Conservation (phyloP, 2,113 vertebrate genomes). For the Saguinus midas region DNA sequence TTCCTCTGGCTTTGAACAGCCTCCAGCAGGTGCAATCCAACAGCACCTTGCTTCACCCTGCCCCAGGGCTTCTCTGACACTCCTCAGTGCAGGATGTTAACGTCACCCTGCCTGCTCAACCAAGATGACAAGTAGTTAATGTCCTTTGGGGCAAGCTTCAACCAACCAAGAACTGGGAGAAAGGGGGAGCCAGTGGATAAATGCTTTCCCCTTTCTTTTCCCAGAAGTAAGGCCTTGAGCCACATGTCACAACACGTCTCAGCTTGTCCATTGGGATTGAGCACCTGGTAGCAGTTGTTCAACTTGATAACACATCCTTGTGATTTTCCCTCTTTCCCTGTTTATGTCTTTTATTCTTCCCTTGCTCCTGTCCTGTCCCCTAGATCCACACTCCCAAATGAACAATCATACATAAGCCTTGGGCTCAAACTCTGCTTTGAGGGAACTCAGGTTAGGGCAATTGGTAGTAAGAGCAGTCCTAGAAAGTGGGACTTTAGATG, state of each 20-base stretch:
- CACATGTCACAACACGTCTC: not conserved
- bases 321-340: not conserved
- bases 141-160: not conserved
- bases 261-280: not conserved
- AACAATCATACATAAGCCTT: not conserved
- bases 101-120: not conserved
- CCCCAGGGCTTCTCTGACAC: not conserved
- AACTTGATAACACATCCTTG: not conserved
- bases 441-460: not conserved
- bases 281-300: not conserved
- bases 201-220: not conserved
- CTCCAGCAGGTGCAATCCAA: too few species aligned
- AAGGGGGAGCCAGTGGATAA: not conserved
- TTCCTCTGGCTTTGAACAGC: not conserved
- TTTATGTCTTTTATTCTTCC: not conserved
- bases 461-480: not conserved
- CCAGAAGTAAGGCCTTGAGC: not conserved
- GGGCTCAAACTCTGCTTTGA: not conserved
- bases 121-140: not conserved
- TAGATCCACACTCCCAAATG: not conserved
- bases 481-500: not conserved
- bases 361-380: not conserved
- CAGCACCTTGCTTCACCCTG: too few species aligned
- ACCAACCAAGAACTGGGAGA: not conserved
- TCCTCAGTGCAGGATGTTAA: not conserved